A percentile compares a stretch with the other conserved stretches of the same genome.
Evolutionary conservation across 2,888 invertebrate genomes (phyloP).

Genomic region (Andrena camellia): DNA sequence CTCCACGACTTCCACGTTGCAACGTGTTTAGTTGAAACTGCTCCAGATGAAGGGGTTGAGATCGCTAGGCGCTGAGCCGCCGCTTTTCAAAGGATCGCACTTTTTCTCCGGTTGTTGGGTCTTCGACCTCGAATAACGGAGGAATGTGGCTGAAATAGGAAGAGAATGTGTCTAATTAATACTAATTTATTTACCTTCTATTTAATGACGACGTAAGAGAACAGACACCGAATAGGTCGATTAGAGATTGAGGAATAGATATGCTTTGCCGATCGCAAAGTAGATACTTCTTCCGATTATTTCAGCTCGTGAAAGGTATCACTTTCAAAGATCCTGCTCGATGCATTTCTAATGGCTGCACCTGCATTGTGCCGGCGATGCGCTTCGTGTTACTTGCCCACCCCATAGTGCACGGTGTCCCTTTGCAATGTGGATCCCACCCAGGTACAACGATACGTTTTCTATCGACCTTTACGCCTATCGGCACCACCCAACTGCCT

Average conservation of each 20-base stretch:
- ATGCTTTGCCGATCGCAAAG: neutral
- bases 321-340: constrained; percentile 34
- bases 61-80: constrained; percentile 31
- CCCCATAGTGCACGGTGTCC: constrained; percentile 22
- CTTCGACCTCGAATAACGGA: constrained; percentile 43
- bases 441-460: constrained; percentile 64
- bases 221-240: neutral
- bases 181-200: neutral
- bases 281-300: neutral
- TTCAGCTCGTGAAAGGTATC: constrained; percentile 35
- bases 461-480: constrained; percentile 39
- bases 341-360: constrained; percentile 10
- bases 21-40: constrained; percentile 10
- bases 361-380: constrained; percentile 35
- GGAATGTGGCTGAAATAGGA: neutral
- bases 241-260: constrained; percentile 1
- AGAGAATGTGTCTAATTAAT: constrained; percentile 17
- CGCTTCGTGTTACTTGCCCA: constrained; percentile 54
- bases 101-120: constrained; percentile 30
- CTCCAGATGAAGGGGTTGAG: constrained; percentile 30
- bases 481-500: constrained; percentile 21
- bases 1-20: constrained; percentile 50
- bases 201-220: neutral
- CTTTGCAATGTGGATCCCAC: constrained; percentile 38
- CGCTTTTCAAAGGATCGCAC: constrained; percentile 35